phyloP scores from a whole-genome alignment of 2,888 invertebrate genomes.

The Hemistola chrysoprasaria region DNA sequence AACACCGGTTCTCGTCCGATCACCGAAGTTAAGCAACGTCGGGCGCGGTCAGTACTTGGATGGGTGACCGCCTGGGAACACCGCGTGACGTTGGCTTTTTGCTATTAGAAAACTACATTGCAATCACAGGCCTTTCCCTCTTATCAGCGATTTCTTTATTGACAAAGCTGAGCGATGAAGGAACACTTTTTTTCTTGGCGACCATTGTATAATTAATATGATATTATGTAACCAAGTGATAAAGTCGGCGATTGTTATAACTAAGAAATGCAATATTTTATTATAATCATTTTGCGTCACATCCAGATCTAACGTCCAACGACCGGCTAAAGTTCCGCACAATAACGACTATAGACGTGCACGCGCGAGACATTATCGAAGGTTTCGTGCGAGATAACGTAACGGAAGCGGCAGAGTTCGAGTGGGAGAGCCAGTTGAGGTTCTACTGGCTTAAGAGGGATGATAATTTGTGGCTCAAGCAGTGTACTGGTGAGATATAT shows the following conservation, averaged over 20 bases:
- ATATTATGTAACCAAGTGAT: too few species aligned
- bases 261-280: too few species aligned
- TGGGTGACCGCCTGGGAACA: constrained; percentile 65
- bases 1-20: constrained; percentile 67
- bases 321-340: constrained; percentile 94
- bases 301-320: constrained; percentile 87
- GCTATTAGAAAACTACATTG: too few species aligned
- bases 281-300: too few species aligned
- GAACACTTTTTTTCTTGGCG: too few species aligned
- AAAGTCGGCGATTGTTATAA: too few species aligned
- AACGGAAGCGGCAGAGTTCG: constrained; percentile 91
- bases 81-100: constrained; percentile 56
- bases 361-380: constrained; percentile 95
- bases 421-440: constrained; percentile 96
- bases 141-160: too few species aligned
- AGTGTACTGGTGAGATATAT: constrained; percentile 88
- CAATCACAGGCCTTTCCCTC: too few species aligned
- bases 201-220: too few species aligned
- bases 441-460: constrained; percentile 94
- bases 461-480: constrained; percentile 91
- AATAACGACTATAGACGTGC: constrained; percentile 95
- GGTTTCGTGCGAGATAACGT: constrained; percentile 90
- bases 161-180: too few species aligned
- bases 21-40: constrained; percentile 74
- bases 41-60: constrained; percentile 66